These are phyloP conservation scores for cattle (Bos taurus) DNA, from an alignment of 2,113 vertebrate genomes.

Conservation along the genomic window DNA sequence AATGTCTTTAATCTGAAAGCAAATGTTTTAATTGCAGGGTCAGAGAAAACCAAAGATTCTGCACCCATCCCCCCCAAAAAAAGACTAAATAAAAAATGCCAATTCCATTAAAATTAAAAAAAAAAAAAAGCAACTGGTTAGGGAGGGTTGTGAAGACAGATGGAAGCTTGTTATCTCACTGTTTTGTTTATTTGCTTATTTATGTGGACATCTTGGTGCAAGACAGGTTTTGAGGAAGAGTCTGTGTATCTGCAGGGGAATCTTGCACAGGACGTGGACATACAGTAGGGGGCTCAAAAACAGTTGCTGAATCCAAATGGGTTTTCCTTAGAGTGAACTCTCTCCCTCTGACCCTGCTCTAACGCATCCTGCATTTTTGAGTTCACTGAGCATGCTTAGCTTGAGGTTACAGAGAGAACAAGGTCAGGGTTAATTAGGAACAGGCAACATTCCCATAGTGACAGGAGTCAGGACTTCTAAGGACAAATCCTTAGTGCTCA, in stretches of 20 bases:
- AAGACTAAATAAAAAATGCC: constrained; percentile 24
- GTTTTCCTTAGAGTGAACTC: not conserved
- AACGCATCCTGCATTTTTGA: not conserved
- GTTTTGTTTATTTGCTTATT: constrained; percentile 3
- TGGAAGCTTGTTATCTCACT: not conserved
- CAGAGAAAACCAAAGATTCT: not conserved
- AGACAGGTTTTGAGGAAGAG: not conserved
- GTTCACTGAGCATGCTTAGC: not conserved
- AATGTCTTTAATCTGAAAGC: not conserved
- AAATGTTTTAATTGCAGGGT: not conserved
- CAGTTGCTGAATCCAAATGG: not conserved
- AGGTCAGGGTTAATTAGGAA: constrained; percentile 53
- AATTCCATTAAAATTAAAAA: constrained; percentile 10
- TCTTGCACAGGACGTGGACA: not conserved
- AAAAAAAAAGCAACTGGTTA: not conserved
- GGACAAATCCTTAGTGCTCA: not conserved
- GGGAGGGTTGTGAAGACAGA: not conserved
- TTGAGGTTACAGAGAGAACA: constrained; percentile 26
- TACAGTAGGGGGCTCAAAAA: not conserved
- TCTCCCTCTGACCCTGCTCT: not conserved
- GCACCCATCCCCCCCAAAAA: accelerated
- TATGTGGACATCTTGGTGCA: not conserved
- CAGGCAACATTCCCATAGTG: constrained; percentile 5
- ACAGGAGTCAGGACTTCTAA: constrained; percentile 19
- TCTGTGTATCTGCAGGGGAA: not conserved